Conservation (phyloP, 1,140 invertebrate species). For the Carcinoscorpius rotundicauda region DNA sequence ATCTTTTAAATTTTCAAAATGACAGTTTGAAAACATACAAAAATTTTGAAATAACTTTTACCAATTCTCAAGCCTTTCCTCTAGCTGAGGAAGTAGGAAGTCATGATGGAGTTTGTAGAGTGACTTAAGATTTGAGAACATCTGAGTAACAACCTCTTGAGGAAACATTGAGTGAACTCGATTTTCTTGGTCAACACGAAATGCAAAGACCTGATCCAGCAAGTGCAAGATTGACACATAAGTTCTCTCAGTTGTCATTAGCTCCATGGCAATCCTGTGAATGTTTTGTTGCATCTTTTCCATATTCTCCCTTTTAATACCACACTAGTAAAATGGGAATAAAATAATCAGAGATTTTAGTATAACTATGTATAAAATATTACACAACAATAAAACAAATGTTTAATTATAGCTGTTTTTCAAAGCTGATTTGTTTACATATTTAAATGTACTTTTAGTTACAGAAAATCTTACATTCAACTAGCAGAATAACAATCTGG, state of each 20-base stretch:
- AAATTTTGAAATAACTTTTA: constrained; percentile 16
- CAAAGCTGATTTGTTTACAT: neutral
- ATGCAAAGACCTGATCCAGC: constrained; percentile 44
- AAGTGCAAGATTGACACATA: constrained; percentile 41
- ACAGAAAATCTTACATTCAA: no score
- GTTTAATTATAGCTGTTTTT: neutral
- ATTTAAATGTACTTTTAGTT: no score
- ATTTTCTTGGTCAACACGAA: constrained; percentile 40
- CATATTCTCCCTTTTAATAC: constrained; percentile 14
- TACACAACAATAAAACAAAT: neutral
- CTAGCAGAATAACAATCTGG: no score
- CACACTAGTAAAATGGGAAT: neutral
- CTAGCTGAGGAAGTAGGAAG: constrained; percentile 42
- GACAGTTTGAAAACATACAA: neutral
- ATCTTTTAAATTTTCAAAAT: no score
- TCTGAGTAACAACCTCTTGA: constrained; percentile 38
- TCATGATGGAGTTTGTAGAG: constrained; percentile 45
- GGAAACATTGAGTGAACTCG: constrained; percentile 38
- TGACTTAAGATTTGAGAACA: constrained; percentile 46
- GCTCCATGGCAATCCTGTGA: constrained; percentile 38
- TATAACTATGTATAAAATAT: neutral
- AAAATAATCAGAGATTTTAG: neutral
- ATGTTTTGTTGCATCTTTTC: constrained; percentile 23
- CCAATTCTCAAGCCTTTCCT: constrained; percentile 41
- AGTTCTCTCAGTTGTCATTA: constrained; percentile 40